A percentile compares a stretch with the other conserved stretches of the same genome.
Evolutionary conservation across 2,888 invertebrate genomes (phyloP).

Genomic region (Petrophora chlorosata): DNA sequence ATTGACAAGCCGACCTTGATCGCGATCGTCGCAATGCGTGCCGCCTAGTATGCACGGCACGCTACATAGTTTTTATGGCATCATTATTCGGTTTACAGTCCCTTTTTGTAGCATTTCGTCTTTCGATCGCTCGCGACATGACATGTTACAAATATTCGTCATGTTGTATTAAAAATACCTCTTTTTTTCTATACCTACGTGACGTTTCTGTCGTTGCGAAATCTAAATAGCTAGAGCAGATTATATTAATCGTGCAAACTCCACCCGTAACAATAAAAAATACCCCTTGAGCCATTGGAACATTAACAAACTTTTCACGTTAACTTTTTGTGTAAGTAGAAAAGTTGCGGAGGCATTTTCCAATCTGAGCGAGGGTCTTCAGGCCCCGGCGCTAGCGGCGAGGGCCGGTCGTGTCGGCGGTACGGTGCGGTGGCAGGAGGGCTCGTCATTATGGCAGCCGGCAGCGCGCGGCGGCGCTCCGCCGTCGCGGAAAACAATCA

Average conservation of each 20-base stretch:
- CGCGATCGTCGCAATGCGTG: slow-evolving; percentile 32
- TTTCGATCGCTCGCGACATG: slow-evolving; percentile 20
- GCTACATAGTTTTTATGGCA: slow-evolving; percentile 29
- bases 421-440: too few relatives aligned
- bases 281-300: slow-evolving; percentile 62
- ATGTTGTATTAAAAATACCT: slow-evolving; percentile 4
- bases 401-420: too few relatives aligned
- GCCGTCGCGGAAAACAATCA: slow-evolving; percentile 55
- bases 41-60: slow-evolving; percentile 27
- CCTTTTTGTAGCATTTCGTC: slow-evolving; percentile 28
- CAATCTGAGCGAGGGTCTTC: slow-evolving; percentile 62
- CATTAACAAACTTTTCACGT: slow-evolving; percentile 66
- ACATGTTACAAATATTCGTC: slow-evolving; percentile 17
- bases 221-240: slow-evolving; percentile 19
- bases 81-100: slow-evolving; percentile 31
- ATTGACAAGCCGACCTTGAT: slow-evolving; percentile 32
- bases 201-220: slow-evolving; percentile 1
- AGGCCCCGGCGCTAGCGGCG: slow-evolving; percentile 40
- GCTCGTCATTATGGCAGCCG: slow-evolving; percentile 67
- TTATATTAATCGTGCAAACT: slow-evolving; percentile 37
- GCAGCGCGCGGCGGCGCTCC: slow-evolving; percentile 54
- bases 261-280: slow-evolving; percentile 57
- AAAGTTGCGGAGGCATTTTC: slow-evolving; percentile 75
- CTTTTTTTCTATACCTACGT: not conserved
- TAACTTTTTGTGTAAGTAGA: slow-evolving; percentile 74